These are phyloP conservation scores for Plagodis dolabraria DNA, from an alignment of 2,888 invertebrate genomes.

Conservation along the genomic window DNA sequence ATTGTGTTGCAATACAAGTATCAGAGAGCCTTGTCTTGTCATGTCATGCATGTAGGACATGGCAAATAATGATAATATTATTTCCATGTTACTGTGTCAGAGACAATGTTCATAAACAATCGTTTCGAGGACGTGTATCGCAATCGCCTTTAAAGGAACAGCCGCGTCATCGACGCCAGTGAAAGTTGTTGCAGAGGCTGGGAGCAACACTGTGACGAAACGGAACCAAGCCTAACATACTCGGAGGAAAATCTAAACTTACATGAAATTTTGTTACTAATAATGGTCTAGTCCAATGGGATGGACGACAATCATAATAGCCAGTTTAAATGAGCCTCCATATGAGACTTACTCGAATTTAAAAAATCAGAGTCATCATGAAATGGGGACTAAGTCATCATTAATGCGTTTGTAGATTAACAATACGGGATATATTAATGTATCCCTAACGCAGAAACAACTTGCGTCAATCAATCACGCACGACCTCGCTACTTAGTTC, in stretches of 20 bases:
- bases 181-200: constrained; percentile 39
- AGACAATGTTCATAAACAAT: constrained; percentile 15
- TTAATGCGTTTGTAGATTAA: too few relatives aligned
- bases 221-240: constrained; percentile 16
- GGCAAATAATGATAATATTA: background rate
- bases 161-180: constrained; percentile 27
- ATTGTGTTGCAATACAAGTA: background rate
- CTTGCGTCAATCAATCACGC: too few relatives aligned
- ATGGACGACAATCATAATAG: too few relatives aligned
- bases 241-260: background rate
- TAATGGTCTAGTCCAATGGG: too few relatives aligned
- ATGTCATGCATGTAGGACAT: constrained; percentile 2
- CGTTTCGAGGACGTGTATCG: constrained; percentile 21
- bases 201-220: constrained; percentile 33
- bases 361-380: too few relatives aligned
- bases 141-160: constrained; percentile 28
- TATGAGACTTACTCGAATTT: too few relatives aligned
- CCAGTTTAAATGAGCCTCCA: too few relatives aligned
- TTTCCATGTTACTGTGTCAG: background rate
- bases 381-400: too few relatives aligned
- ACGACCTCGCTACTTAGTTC: background rate
- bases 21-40: background rate
- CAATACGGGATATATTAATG: too few relatives aligned
- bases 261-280: background rate
- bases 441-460: too few relatives aligned